Evolutionary conservation across 2,888 invertebrate species (phyloP).

Genomic region (Polymixis flavicincta): DNA sequence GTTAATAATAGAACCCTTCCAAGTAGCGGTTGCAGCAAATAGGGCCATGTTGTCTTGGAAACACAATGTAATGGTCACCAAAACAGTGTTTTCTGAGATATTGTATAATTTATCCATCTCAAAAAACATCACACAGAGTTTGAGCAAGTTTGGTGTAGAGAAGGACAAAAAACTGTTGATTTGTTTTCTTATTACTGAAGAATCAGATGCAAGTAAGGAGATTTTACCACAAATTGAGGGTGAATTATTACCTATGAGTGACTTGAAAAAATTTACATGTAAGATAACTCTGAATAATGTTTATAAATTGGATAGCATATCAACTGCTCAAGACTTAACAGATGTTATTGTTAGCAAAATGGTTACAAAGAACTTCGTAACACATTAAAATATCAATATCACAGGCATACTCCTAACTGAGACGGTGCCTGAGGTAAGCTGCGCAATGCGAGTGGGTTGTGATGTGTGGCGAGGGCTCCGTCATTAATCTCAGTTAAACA

Average conservation of each 20-base stretch:
- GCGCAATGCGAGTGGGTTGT: not conserved
- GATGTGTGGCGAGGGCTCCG: not conserved
- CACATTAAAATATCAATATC: constrained; percentile 38
- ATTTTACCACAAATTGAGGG: constrained; percentile 90
- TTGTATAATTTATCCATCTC: constrained; percentile 92
- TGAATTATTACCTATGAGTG: constrained; percentile 84
- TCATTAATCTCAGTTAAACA: not conserved
- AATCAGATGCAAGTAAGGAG: constrained; percentile 72
- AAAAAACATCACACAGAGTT: constrained; percentile 93
- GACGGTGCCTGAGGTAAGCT: not conserved
- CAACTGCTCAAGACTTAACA: constrained; percentile 82
- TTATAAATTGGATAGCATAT: constrained; percentile 91
- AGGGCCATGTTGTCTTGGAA: constrained; percentile 90
- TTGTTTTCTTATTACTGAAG: constrained; percentile 77
- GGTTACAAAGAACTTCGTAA: constrained; percentile 88
- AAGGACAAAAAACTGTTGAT: constrained; percentile 77
- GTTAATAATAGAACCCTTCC: constrained; percentile 91
- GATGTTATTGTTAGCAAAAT: constrained; percentile 93
- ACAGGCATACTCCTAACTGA: not conserved
- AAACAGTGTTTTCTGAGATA: constrained; percentile 92
- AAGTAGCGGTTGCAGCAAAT: constrained; percentile 92
- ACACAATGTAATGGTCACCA: constrained; percentile 89
- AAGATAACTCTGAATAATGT: constrained; percentile 87
- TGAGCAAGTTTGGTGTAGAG: constrained; percentile 92
- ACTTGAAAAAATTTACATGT: constrained; percentile 86